Percentiles rank a stretch among this genome's conserved stretches.
These are phyloP conservation scores for Strix occidentalis DNA, from an alignment of 2,797 vertebrate genomes.

Conservation along the genomic window DNA sequence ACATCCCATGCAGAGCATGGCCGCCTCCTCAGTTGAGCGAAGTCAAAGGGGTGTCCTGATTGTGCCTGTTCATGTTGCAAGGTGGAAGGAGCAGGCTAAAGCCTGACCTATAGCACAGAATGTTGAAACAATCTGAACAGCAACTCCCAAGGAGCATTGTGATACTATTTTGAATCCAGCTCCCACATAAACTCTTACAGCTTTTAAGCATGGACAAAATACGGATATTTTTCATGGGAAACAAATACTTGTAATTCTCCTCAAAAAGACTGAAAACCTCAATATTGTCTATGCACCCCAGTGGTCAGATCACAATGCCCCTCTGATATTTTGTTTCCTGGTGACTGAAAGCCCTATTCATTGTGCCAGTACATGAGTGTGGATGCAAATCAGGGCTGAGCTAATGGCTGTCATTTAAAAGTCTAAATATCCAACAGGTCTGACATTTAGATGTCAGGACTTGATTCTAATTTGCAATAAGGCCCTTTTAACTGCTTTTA, in stretches of 20 bases:
- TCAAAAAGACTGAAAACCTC: neutral
- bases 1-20: neutral
- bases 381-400: constrained; percentile 25
- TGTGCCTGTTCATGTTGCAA: neutral
- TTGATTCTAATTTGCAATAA: constrained; percentile 43
- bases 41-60: neutral
- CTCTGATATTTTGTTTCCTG: neutral
- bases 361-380: neutral
- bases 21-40: neutral
- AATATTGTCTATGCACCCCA: neutral
- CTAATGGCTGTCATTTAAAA: constrained; percentile 42
- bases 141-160: neutral
- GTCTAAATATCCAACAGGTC: constrained; percentile 34
- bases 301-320: neutral
- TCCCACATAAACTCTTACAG: neutral
- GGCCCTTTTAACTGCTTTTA: constrained; percentile 35
- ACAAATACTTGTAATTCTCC: neutral
- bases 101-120: neutral
- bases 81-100: neutral
- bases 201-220: neutral
- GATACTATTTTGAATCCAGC: neutral
- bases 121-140: neutral
- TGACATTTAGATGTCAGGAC: constrained; percentile 40
- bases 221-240: neutral
- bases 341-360: neutral